phyloP scores from a whole-genome alignment of 2,888 invertebrate genomes.

The Phortica okadai region DNA sequence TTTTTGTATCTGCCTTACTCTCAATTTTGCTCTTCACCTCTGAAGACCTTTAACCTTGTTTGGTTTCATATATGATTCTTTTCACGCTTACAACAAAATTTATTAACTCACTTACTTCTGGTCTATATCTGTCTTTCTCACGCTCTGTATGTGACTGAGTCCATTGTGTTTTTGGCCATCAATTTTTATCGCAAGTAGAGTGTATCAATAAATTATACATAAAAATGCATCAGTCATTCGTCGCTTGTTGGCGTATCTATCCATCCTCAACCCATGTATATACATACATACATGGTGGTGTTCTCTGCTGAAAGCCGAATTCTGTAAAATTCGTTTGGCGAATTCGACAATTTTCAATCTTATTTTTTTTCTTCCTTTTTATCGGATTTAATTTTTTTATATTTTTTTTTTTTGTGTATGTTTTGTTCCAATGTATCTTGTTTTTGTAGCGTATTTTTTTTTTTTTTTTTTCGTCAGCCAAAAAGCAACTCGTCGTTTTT shows the following conservation, averaged over 20 bases:
- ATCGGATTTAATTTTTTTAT: not conserved
- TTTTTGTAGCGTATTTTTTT: not conserved
- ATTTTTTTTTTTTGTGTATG: not conserved
- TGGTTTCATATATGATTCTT: not conserved
- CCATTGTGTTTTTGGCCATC: slow-evolving; percentile 66
- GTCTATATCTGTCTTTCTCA: not conserved
- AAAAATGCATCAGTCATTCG: slow-evolving; percentile 52
- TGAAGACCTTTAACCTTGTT: not conserved
- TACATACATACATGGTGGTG: not conserved
- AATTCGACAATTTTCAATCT: not conserved
- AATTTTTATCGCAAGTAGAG: slow-evolving; percentile 67
- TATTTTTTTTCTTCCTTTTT: not conserved
- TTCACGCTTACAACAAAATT: not conserved
- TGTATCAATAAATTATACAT: slow-evolving; percentile 69
- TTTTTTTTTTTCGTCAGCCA: not conserved
- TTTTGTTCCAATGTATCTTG: slow-evolving; percentile 15
- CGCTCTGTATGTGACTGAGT: not conserved
- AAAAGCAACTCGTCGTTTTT: slow-evolving; percentile 5
- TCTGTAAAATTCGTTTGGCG: not conserved
- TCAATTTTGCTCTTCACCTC: not conserved
- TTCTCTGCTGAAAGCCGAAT: not conserved
- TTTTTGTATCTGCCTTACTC: not conserved
- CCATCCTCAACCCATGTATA: not conserved
- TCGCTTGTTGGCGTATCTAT: not conserved
- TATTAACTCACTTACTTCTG: too few relatives aligned